phyloP scores from a whole-genome alignment of 64 coral and sea anemone genomes.

The Acropora tenuis region DNA sequence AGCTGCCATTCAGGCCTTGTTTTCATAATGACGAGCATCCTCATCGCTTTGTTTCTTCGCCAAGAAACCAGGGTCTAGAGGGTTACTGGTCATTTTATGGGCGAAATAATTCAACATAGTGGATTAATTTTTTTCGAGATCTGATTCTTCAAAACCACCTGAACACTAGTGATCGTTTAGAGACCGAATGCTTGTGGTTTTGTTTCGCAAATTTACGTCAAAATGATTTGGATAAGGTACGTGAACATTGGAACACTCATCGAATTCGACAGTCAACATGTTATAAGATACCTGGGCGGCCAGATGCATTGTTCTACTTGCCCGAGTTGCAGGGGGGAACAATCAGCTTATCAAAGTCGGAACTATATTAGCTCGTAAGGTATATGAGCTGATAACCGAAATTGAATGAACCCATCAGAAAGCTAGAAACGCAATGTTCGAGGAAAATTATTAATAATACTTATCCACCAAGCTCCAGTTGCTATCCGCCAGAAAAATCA shows the following conservation, averaged over 20 bases:
- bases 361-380: no score
- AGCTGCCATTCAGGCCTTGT: constrained; percentile 12
- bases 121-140: constrained; percentile 29
- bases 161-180: neutral
- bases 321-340: constrained; percentile 23
- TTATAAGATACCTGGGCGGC: constrained; percentile 44
- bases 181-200: no score
- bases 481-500: no score
- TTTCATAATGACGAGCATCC: constrained; percentile 2
- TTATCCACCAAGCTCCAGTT: no score
- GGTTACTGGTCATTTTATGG: constrained; percentile 9
- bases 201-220: neutral
- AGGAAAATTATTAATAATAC: no score
- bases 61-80: neutral
- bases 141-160: neutral
- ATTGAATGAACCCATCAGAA: no score
- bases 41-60: constrained; percentile 36
- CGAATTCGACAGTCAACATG: constrained; percentile 26
- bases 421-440: no score
- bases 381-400: no score
- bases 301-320: constrained; percentile 41
- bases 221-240: neutral
- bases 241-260: constrained; percentile 51
- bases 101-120: constrained; percentile 23
- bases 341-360: neutral